Conservation (phyloP, 2,113 vertebrate genomes). For the Vidua macroura region DNA sequence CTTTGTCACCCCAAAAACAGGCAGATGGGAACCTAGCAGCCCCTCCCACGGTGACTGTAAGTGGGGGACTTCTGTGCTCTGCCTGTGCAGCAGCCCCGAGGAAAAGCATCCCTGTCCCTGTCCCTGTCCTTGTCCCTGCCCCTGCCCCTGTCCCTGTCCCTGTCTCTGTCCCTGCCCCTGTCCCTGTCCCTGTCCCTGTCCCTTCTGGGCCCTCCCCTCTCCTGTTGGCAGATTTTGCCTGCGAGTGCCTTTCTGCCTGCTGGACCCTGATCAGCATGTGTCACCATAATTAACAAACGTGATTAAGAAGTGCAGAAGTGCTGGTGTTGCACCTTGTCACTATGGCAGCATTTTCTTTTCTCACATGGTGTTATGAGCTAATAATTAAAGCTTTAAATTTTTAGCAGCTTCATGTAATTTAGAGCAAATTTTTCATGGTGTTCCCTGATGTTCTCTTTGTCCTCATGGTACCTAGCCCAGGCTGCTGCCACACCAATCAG, state of each 20-base stretch:
- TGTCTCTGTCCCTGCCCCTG: not conserved
- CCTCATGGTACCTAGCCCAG: not conserved
- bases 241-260: not conserved
- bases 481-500: not conserved
- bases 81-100: rapidly evolving
- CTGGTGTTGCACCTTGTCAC: not conserved
- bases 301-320: not conserved
- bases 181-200: not conserved
- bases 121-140: not conserved
- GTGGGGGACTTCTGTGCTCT: not conserved
- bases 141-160: not conserved
- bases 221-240: rapidly evolving
- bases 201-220: rapidly evolving
- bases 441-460: not conserved
- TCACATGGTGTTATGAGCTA: slow-evolving; percentile 1
- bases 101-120: not conserved
- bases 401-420: slow-evolving; percentile 18
- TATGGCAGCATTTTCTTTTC: slow-evolving; percentile 13
- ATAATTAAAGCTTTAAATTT: slow-evolving; percentile 47
- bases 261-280: not conserved
- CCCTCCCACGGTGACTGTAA: rapidly evolving
- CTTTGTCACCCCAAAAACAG: rapidly evolving
- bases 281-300: not conserved
- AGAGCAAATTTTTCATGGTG: not conserved
- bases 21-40: not conserved